Conservation (phyloP, 2,113 vertebrate species). For the Melanerpes formicivorus region DNA sequence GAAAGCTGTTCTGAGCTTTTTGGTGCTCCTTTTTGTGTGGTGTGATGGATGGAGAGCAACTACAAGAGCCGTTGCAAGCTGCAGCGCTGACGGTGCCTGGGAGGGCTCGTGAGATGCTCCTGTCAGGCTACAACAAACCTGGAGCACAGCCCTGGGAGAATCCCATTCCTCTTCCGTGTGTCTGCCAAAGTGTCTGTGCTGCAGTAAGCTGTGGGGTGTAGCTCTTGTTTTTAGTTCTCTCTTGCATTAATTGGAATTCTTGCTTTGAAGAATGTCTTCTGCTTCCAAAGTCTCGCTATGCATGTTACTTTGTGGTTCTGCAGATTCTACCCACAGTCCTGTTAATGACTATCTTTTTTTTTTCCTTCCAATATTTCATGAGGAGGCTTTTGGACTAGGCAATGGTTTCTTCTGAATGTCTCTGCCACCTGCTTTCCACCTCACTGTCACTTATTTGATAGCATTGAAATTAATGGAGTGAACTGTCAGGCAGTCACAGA, state of each 20-base stretch:
- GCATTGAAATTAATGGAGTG: not conserved
- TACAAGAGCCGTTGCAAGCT: not conserved
- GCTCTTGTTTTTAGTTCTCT: slow-evolving; percentile 6
- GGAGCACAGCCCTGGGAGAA: not conserved
- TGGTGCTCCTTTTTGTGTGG: not conserved
- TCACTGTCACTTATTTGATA: slow-evolving; percentile 6
- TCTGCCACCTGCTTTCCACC: slow-evolving; percentile 26
- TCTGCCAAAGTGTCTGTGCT: not conserved
- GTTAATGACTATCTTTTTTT: slow-evolving; percentile 36
- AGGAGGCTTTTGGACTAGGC: not conserved
- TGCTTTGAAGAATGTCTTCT: slow-evolving; percentile 38
- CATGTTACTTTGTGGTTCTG: slow-evolving; percentile 43
- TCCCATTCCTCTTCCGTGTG: not conserved
- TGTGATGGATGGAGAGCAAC: not conserved
- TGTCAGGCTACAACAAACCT: not conserved
- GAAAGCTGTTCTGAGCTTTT: not conserved
- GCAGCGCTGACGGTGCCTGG: not conserved
- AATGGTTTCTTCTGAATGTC: not conserved
- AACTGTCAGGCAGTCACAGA: slow-evolving; percentile 28
- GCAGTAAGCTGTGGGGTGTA: not conserved
- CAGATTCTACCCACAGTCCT: not conserved
- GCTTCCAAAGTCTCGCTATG: not conserved
- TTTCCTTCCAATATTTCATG: not conserved
- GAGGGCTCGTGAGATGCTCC: not conserved
- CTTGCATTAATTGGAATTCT: slow-evolving; percentile 43